Percentiles rank a stretch among this genome's conserved stretches.
phyloP scores from a whole-genome alignment of 2,888 invertebrate species.

The Troilus luridus region DNA sequence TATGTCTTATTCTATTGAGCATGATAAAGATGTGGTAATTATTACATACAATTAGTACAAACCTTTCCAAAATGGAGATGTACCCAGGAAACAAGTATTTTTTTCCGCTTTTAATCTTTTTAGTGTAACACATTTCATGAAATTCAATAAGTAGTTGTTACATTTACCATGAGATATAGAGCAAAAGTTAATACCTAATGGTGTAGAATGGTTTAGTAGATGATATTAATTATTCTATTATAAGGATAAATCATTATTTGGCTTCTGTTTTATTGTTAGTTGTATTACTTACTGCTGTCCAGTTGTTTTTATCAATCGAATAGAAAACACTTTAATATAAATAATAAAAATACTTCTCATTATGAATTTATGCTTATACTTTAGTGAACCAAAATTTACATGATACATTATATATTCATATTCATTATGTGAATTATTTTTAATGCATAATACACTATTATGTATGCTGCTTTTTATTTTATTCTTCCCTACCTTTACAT shows the following conservation, averaged over 20 bases:
- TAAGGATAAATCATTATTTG: constrained; percentile 50
- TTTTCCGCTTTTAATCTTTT: constrained; percentile 50
- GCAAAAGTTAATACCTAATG: constrained; percentile 39
- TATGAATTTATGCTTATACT: constrained; percentile 58
- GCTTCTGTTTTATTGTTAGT: constrained; percentile 52
- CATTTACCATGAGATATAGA: constrained; percentile 44
- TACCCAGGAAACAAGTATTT: constrained; percentile 12
- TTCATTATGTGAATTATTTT: constrained; percentile 61
- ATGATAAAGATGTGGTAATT: constrained; percentile 34
- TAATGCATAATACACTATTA: constrained; percentile 63
- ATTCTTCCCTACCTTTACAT: neutral
- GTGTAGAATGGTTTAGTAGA: constrained; percentile 58
- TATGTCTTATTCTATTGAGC: constrained; percentile 36
- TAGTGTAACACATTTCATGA: constrained; percentile 39
- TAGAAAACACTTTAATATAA: constrained; percentile 47
- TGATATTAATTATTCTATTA: constrained; percentile 53
- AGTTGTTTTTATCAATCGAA: constrained; percentile 49
- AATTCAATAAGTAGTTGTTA: constrained; percentile 46
- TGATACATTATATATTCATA: constrained; percentile 55
- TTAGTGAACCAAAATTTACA: constrained; percentile 51
- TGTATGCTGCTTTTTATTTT: constrained; percentile 60
- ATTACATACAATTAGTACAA: constrained; percentile 45
- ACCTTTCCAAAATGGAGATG: constrained; percentile 13
- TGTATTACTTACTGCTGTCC: constrained; percentile 46
- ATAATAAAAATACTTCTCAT: constrained; percentile 56